phyloP scores from a whole-genome alignment of 2,888 invertebrate genomes.

The Rhogogaster chlorosoma region DNA sequence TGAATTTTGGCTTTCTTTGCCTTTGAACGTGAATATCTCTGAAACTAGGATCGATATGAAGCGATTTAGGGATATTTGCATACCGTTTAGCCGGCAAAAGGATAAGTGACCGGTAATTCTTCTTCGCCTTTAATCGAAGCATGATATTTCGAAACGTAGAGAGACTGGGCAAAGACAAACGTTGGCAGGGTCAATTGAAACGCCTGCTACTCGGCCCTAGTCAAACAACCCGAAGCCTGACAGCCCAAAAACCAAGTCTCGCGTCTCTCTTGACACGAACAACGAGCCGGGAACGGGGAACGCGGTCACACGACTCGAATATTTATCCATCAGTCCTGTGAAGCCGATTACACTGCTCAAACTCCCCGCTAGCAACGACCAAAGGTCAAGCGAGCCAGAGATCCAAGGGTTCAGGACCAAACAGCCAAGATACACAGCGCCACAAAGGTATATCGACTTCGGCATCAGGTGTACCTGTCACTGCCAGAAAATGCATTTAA shows the following conservation, averaged over 20 bases:
- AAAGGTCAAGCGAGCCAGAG: neutral
- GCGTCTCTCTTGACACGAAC: neutral
- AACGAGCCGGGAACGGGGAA: conserved; percentile 1
- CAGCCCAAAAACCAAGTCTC: neutral
- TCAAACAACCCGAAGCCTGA: conserved; percentile 18
- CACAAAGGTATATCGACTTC: conserved; percentile 8
- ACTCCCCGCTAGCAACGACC: neutral
- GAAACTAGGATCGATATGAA: neutral
- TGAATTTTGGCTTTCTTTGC: neutral
- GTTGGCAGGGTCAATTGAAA: conserved; percentile 7
- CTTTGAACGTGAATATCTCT: neutral
- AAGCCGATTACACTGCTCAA: neutral
- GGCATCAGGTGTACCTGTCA: neutral
- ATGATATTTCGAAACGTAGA: neutral
- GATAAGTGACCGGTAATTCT: neutral
- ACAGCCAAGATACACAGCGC: neutral
- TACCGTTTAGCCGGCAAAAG: neutral
- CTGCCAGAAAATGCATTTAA: conserved; percentile 10
- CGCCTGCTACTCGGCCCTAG: conserved; percentile 9
- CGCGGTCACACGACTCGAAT: neutral
- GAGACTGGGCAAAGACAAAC: conserved; percentile 26
- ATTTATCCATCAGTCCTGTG: neutral
- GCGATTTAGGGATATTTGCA: neutral
- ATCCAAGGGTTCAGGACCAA: neutral
- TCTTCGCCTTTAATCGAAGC: neutral